Evolutionary conservation across 2,113 vertebrate species (phyloP).

Genomic region (Castor canadensis): DNA sequence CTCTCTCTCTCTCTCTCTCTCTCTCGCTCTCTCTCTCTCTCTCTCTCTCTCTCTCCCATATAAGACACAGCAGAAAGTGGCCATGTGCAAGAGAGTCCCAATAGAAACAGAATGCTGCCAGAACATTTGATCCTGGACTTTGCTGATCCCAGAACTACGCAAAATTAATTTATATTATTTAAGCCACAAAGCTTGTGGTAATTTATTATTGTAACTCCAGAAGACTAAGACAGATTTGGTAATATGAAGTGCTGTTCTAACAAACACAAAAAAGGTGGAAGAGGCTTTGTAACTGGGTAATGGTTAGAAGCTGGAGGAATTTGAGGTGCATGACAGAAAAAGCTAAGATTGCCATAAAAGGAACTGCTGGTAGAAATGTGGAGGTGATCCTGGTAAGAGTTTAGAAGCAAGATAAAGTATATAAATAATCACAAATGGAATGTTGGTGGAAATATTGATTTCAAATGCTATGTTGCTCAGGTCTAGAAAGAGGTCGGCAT

Average conservation of each 20-base stretch:
- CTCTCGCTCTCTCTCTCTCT: too few species aligned
- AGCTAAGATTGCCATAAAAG: not conserved
- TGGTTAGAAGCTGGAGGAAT: not conserved
- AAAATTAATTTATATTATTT: not conserved
- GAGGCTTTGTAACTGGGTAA: not conserved
- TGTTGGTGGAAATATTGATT: not conserved
- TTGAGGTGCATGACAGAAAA: not conserved
- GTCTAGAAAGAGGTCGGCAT: not conserved
- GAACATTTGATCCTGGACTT: not conserved
- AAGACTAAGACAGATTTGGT: not conserved
- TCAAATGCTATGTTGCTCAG: not conserved
- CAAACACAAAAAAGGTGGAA: not conserved
- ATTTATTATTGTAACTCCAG: not conserved
- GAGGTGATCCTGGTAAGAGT: not conserved
- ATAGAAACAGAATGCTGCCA: not conserved
- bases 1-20: not conserved
- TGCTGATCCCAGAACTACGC: not conserved
- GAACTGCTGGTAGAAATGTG: not conserved
- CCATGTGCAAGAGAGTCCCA: not conserved
- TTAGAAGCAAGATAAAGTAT: not conserved
- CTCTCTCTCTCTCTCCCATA: fast-evolving
- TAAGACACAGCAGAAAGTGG: not conserved
- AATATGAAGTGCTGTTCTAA: not conserved
- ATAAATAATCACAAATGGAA: not conserved
- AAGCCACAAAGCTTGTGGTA: not conserved